Conservation (phyloP, 2,888 invertebrate genomes). For the Cerceris ruficornis region DNA sequence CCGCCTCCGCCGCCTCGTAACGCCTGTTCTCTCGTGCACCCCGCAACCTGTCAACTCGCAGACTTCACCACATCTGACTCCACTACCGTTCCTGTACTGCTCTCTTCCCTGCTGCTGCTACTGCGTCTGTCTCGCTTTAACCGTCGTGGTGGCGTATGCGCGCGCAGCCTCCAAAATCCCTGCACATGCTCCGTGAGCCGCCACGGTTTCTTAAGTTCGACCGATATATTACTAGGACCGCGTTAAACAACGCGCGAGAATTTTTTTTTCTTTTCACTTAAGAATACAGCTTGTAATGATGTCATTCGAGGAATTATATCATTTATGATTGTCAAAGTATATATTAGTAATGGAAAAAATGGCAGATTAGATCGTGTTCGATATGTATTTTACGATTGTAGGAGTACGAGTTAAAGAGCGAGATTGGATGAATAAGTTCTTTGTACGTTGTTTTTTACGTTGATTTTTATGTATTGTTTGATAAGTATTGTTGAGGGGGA, state of each 20-base stretch:
- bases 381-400: too few relatives aligned
- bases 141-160: slow-evolving; percentile 42
- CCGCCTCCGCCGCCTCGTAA: slow-evolving; percentile 61
- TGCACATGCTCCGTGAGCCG: slow-evolving; percentile 30
- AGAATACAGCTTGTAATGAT: background rate
- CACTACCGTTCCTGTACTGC: slow-evolving; percentile 56
- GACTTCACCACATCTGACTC: slow-evolving; percentile 70
- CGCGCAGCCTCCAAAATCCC: slow-evolving; percentile 48
- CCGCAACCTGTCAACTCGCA: slow-evolving; percentile 72
- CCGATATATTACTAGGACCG: slow-evolving; percentile 44
- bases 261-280: background rate
- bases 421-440: too few relatives aligned
- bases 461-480: too few relatives aligned
- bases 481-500: too few relatives aligned
- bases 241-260: slow-evolving; percentile 6
- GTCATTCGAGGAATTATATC: too few relatives aligned
- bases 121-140: slow-evolving; percentile 50
- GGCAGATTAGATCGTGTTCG: background rate
- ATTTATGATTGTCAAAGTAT: background rate
- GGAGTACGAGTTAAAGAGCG: too few relatives aligned
- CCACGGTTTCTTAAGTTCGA: slow-evolving; percentile 7
- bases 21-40: slow-evolving; percentile 65
- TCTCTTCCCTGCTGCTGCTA: slow-evolving; percentile 51
- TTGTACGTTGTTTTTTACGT: too few relatives aligned
- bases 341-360: background rate